These are phyloP conservation scores for Pseudococcus jackbeardsleyi DNA, from an alignment of 2,888 invertebrate species.

Conservation along the genomic window DNA sequence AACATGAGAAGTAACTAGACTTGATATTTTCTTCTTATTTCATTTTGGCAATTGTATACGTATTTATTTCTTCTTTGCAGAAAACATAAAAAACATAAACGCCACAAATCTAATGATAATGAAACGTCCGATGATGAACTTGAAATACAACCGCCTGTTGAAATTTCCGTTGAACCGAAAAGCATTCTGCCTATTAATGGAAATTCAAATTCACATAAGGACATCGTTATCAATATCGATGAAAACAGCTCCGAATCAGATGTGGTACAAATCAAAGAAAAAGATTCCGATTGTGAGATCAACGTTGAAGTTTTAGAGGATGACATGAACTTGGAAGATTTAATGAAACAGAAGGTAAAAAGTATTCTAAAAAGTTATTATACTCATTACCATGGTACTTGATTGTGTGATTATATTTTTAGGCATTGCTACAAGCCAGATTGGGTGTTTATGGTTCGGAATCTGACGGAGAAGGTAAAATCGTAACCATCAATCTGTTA, in stretches of 20 bases:
- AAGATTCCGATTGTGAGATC: slow-evolving; percentile 71
- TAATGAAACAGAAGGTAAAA: slow-evolving; percentile 88
- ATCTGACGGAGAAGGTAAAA: slow-evolving; percentile 67
- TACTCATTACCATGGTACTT: neutral
- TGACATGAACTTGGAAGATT: slow-evolving; percentile 87
- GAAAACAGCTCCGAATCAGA: slow-evolving; percentile 64
- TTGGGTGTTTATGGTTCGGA: slow-evolving; percentile 81
- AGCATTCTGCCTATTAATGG: slow-evolving; percentile 39
- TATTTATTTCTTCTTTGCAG: slow-evolving; percentile 68
- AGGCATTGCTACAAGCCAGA: slow-evolving; percentile 80
- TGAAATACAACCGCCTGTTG: slow-evolving; percentile 15
- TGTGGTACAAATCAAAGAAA: slow-evolving; percentile 63
- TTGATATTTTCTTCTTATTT: slow-evolving; percentile 16
- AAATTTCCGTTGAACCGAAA: neutral
- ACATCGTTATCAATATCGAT: slow-evolving; percentile 61
- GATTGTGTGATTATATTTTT: slow-evolving; percentile 44
- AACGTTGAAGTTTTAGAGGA: slow-evolving; percentile 83
- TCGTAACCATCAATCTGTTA: slow-evolving; percentile 68
- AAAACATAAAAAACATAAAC: slow-evolving; percentile 75
- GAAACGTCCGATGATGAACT: slow-evolving; percentile 70
- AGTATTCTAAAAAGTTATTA: neutral
- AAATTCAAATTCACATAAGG: slow-evolving; percentile 50
- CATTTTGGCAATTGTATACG: neutral
- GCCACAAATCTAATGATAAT: slow-evolving; percentile 71
- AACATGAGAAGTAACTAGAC: slow-evolving; percentile 70